A percentile compares a stretch with the other conserved stretches of the same genome.
phyloP scores from a whole-genome alignment of 2,888 invertebrate genomes.

The Ormyrus rosae region DNA sequence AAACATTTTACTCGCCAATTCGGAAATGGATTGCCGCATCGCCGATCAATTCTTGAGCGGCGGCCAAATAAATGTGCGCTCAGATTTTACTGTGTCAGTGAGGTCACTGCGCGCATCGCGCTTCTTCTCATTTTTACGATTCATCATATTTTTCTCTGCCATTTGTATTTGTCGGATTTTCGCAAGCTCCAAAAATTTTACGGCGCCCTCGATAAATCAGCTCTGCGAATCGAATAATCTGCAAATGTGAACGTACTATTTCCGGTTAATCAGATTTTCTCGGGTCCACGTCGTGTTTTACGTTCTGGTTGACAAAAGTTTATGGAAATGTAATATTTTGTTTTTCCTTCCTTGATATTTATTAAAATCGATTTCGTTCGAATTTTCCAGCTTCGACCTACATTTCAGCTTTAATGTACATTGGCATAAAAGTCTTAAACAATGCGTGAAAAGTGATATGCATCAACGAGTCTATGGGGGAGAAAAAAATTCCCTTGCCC shows the following conservation, averaged over 20 bases:
- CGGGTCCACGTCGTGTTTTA: too few relatives aligned
- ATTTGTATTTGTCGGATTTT: background rate
- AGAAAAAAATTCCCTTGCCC: slow-evolving; percentile 12
- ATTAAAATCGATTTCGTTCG: too few relatives aligned
- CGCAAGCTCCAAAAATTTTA: background rate
- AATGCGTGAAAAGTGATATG: slow-evolving; percentile 31
- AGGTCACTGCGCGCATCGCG: background rate
- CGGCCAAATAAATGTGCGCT: slow-evolving; percentile 38
- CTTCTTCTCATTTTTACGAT: background rate
- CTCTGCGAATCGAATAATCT: too few relatives aligned
- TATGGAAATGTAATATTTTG: too few relatives aligned
- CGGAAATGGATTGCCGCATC: slow-evolving; percentile 53
- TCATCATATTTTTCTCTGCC: slow-evolving; percentile 15
- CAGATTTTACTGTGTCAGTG: slow-evolving; percentile 24
- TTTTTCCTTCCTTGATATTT: too few relatives aligned
- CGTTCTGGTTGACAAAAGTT: too few relatives aligned
- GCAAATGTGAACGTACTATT: too few relatives aligned
- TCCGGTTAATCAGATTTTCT: too few relatives aligned
- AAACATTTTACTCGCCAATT: slow-evolving; percentile 55
- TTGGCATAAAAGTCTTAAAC: too few relatives aligned
- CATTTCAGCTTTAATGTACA: too few relatives aligned
- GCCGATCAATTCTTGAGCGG: slow-evolving; percentile 34
- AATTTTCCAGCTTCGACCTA: too few relatives aligned
- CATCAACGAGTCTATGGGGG: background rate
- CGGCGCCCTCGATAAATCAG: too few relatives aligned